These are phyloP conservation scores for Chalcis sispes DNA, from an alignment of 2,888 invertebrate species.

Conservation along the genomic window DNA sequence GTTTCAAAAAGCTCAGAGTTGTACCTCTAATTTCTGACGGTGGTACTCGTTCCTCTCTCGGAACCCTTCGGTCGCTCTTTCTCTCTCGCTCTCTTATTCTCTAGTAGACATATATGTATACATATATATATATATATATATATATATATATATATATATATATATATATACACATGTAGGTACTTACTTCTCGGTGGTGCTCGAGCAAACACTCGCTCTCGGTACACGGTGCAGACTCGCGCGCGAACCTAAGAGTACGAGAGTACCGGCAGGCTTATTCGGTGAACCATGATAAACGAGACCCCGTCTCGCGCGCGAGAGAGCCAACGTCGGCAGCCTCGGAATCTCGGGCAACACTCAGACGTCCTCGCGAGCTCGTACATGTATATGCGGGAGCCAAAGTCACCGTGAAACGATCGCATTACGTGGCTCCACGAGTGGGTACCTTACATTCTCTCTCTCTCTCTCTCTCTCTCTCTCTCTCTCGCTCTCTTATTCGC, in stretches of 20 bases:
- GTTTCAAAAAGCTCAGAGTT: no score
- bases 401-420: constrained; percentile 65
- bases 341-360: constrained; percentile 56
- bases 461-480: no score
- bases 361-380: constrained; percentile 52
- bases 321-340: constrained; percentile 45
- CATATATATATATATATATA: constrained; percentile 2
- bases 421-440: constrained; percentile 53
- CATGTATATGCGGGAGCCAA: constrained; percentile 58
- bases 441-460: no score
- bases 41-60: no score
- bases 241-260: no score
- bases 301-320: constrained; percentile 50
- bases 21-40: no score
- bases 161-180: constrained; percentile 43
- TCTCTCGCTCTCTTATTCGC: no score
- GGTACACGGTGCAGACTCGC: no score
- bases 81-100: neutral
- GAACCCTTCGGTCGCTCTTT: no score
- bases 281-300: constrained; percentile 57
- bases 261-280: neutral
- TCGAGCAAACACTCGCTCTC: no score
- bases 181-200: no score
- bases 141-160: neutral
- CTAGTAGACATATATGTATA: no score